Percentiles rank a stretch among this genome's conserved stretches.
Conservation (phyloP, 2,113 vertebrate species). For the Macquaria ambigua region DNA sequence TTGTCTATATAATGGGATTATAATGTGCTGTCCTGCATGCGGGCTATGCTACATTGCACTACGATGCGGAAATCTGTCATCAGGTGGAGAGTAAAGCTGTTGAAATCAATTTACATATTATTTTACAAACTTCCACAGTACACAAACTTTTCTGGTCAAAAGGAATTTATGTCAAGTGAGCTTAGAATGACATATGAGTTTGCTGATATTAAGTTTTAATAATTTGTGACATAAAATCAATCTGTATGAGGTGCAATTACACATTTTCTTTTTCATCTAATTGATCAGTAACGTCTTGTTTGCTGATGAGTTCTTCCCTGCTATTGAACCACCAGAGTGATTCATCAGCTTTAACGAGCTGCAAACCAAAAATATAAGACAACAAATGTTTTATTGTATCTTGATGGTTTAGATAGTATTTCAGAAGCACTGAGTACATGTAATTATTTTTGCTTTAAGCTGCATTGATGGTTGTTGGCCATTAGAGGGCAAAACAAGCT, state of each 20-base stretch:
- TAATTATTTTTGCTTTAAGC: not conserved
- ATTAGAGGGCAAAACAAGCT: not conserved
- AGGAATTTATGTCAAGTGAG: not conserved
- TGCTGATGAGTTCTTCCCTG: not conserved
- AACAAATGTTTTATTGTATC: not conserved
- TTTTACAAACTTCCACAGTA: not conserved
- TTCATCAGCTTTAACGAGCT: not conserved
- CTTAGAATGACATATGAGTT: constrained; percentile 6
- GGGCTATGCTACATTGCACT: constrained; percentile 10
- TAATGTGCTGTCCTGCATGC: constrained; percentile 32
- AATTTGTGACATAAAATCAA: constrained; percentile 31
- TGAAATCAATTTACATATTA: not conserved
- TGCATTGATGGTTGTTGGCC: not conserved
- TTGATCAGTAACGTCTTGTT: not conserved
- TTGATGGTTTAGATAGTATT: not conserved
- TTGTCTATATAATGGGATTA: constrained; percentile 54
- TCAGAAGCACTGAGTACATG: not conserved
- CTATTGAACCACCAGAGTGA: not conserved
- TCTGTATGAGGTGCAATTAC: not conserved
- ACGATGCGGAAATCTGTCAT: constrained; percentile 13
- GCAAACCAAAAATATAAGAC: not conserved
- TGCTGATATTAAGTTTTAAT: constrained; percentile 23
- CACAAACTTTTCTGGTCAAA: not conserved
- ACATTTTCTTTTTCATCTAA: constrained; percentile 14
- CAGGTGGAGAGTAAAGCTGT: constrained; percentile 1